Evolutionary conservation across 2,888 invertebrate genomes (phyloP), one percentile per base, ranked within the genome.

Genomic region (Platypus cylindrus): DNA sequence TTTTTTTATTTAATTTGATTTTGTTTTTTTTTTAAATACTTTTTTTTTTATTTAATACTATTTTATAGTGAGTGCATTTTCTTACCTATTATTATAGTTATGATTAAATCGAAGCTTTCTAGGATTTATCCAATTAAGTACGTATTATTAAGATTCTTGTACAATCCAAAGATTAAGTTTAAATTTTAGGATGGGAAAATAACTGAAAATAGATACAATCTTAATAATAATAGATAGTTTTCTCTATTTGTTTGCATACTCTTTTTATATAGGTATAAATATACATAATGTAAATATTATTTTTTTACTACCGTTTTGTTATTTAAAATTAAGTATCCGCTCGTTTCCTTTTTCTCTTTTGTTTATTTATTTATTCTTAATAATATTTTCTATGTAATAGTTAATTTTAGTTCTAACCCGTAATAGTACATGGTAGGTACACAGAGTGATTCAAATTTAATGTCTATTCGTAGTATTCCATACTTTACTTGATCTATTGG

Each of bases 131-230:
- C 13, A 32, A 17, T 34, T 22, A 38, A 31, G 32, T 24, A 24
- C 32, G n/a, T 34, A 41, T 23, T 39, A 29, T 33, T 43, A 43
- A 41, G 44, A 25, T 41, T 62, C 60, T 62, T 60, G 55, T 60
- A 60, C 59, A 57, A 59, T 56, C 60, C 60, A 60, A 61, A 60
- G 60, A 60, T 56, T 53, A 45, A 39, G 45, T 35, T 41, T 39
- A 41, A 50, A 51, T 48, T 50, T n/a, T n/a, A n/a, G 30, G 39
- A 28, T 37, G n/a, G n/a, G n/a, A n/a, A n/a, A n/a, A n/a, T n/a
- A n/a, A n/a, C n/a, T n/a, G n/a, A n/a, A n/a, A n/a, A n/a, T n/a
- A n/a, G n/a, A n/a, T n/a, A n/a, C n/a, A n/a, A n/a, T n/a, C n/a
- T n/a, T n/a, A n/a, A n/a, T n/a, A n/a, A n/a, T n/a, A n/a, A n/a